phyloP scores from a whole-genome alignment of 2,888 invertebrate genomes.

The Coelogynopora nodosa region DNA sequence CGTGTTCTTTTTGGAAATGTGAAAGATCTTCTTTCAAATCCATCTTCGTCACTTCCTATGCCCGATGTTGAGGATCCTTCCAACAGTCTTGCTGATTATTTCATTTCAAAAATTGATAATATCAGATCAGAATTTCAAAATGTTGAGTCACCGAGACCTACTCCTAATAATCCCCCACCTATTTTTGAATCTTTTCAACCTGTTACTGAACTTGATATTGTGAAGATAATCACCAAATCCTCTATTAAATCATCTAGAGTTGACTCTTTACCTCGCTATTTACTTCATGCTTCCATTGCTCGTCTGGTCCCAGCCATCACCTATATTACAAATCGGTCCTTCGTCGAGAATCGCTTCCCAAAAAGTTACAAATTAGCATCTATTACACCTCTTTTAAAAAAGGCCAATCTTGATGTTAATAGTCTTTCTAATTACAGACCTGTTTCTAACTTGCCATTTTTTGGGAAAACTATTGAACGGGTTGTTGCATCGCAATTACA shows the following conservation, averaged over 20 bases:
- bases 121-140: neutral
- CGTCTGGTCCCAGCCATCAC: neutral
- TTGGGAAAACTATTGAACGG: conserved; percentile 17
- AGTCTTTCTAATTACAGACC: neutral
- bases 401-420: conserved; percentile 10
- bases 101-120: neutral
- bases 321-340: neutral
- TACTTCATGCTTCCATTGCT: neutral
- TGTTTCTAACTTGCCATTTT: conserved; percentile 21
- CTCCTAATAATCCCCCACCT: conserved; percentile 8
- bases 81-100: neutral
- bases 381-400: conserved; percentile 20
- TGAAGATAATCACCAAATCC: neutral
- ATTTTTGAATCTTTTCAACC: neutral
- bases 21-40: conserved; percentile 21
- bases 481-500: conserved; percentile 3
- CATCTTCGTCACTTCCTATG: neutral
- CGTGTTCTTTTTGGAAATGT: neutral
- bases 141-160: neutral
- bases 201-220: neutral
- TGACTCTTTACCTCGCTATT: neutral
- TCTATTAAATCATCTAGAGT: conserved; percentile 11
- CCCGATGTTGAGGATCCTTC: conserved; percentile 17
- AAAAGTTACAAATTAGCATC: neutral
- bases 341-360: neutral